Conservation (phyloP, 2,888 invertebrate genomes). For the Agriopis marginaria region DNA sequence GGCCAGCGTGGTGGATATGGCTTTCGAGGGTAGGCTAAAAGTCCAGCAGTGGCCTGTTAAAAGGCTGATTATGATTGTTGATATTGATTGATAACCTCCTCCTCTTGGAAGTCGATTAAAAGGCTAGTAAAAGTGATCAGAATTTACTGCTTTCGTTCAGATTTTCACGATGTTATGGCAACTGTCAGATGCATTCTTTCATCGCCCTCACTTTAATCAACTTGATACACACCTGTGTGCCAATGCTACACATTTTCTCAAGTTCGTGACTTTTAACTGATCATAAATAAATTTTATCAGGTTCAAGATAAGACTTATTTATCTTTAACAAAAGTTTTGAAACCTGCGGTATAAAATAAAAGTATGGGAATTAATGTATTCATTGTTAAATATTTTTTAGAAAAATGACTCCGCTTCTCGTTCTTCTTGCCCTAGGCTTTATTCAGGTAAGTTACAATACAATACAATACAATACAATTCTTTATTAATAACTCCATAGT, state of each 20-base stretch:
- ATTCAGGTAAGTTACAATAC: conserved; percentile 40
- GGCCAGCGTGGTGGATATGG: too few relatives aligned
- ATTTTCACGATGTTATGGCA: too few relatives aligned
- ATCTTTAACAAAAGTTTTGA: conserved; percentile 21
- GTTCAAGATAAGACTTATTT: conserved; percentile 5
- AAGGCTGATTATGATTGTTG: too few relatives aligned
- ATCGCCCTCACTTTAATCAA: not conserved
- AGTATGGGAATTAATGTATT: not conserved
- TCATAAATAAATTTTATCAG: conserved; percentile 28
- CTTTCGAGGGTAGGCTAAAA: too few relatives aligned
- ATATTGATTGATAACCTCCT: too few relatives aligned
- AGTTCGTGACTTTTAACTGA: conserved; percentile 37
- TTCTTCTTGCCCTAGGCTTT: conserved; percentile 35
- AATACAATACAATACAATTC: too few relatives aligned
- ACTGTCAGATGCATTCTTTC: not conserved
- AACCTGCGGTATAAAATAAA: conserved; percentile 31
- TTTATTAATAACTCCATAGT: too few relatives aligned
- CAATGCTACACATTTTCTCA: conserved; percentile 6
- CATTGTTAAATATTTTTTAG: conserved; percentile 20
- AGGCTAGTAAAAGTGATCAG: too few relatives aligned
- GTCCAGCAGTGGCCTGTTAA: too few relatives aligned
- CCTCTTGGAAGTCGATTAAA: too few relatives aligned
- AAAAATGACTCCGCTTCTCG: conserved; percentile 35
- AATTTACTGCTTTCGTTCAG: too few relatives aligned
- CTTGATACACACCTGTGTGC: conserved; percentile 8